phyloP scores from a whole-genome alignment of 1,140 invertebrate genomes.

The Leptinotarsa defecta region DNA sequence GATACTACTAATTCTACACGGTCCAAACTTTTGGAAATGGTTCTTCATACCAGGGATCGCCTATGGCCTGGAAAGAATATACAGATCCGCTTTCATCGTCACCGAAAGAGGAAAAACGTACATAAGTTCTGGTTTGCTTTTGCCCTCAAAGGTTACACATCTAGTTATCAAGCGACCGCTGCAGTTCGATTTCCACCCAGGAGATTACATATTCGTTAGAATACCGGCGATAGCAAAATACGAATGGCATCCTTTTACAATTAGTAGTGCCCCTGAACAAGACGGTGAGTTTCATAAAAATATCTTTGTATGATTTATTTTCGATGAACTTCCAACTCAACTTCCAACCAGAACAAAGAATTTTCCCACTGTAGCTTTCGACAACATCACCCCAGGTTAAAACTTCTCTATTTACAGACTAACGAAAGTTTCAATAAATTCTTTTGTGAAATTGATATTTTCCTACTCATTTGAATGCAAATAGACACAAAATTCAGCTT shows the following conservation, averaged over 20 bases:
- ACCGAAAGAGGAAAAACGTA: constrained; percentile 79
- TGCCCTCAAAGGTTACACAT: constrained; percentile 86
- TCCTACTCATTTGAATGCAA: no score
- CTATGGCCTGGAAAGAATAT: constrained; percentile 78
- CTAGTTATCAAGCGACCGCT: constrained; percentile 84
- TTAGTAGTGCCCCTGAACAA: constrained; percentile 93
- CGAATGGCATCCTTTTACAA: constrained; percentile 98
- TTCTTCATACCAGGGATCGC: constrained; percentile 82
- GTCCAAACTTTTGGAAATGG: constrained; percentile 96
- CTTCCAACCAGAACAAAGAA: no score
- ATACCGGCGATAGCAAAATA: constrained; percentile 90
- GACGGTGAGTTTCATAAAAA: constrained; percentile 65
- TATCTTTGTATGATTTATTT: no score
- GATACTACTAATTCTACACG: constrained; percentile 84
- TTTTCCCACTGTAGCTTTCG: no score
- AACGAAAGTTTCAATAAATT: no score
- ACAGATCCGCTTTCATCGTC: constrained; percentile 67
- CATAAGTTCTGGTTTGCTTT: constrained; percentile 81
- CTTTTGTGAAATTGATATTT: no score
- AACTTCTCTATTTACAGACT: no score
- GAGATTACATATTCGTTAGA: constrained; percentile 94
- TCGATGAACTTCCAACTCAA: no score
- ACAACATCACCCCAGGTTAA: no score
- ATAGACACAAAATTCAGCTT: no score
- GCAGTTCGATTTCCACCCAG: constrained; percentile 87